Evolutionary conservation across 2,797 vertebrate species (phyloP).

Genomic region (Pangasius sanitwongsei): DNA sequence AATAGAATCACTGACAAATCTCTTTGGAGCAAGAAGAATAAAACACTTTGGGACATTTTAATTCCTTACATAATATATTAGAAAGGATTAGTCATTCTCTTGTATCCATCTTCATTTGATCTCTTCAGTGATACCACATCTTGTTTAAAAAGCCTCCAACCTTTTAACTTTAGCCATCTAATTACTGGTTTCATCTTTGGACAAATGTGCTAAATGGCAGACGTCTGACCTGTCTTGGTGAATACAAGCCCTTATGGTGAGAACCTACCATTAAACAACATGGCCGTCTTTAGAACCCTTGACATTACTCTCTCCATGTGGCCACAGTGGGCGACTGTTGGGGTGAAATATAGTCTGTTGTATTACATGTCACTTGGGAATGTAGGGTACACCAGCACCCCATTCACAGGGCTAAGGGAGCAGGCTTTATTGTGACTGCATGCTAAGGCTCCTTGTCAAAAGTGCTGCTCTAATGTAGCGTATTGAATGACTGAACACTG

Average conservation of each 20-base stretch:
- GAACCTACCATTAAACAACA: neutral
- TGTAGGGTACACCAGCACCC: constrained; percentile 63
- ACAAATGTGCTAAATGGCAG: neutral
- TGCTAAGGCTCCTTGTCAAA: constrained; percentile 71
- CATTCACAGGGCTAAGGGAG: constrained; percentile 68
- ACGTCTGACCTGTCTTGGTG: neutral
- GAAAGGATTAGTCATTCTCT: neutral
- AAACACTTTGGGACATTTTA: neutral
- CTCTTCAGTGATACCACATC: neutral
- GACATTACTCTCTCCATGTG: constrained; percentile 18
- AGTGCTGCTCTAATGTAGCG: constrained; percentile 70
- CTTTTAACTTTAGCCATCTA: neutral
- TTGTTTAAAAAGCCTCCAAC: neutral
- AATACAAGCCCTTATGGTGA: neutral
- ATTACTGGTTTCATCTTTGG: constrained; percentile 1
- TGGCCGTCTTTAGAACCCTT: neutral
- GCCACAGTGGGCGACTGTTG: constrained; percentile 74
- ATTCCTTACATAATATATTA: neutral
- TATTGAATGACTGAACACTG: constrained; percentile 75
- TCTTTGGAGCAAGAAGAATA: neutral
- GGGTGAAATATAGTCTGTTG: constrained; percentile 67
- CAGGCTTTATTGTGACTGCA: constrained; percentile 63
- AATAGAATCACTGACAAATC: neutral
- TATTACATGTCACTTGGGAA: constrained; percentile 74
- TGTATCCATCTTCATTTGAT: neutral